Evolutionary conservation across 2,888 invertebrate genomes (phyloP).

Genomic region (Melolontha melolontha): DNA sequence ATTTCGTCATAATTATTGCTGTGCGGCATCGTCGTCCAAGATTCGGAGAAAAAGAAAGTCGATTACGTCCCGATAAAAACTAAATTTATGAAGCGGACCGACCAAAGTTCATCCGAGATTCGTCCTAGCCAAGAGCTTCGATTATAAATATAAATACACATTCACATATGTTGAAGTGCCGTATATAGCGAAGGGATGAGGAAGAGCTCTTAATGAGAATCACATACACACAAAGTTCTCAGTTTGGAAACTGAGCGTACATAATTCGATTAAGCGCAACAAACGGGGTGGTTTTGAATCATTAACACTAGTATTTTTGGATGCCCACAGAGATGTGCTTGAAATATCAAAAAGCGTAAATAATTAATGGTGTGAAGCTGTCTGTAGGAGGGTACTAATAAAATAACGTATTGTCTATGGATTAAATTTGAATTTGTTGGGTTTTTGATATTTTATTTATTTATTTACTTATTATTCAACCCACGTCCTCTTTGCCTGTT

Average conservation of each 20-base stretch:
- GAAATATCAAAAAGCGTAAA: slow-evolving; percentile 29
- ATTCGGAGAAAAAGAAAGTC: slow-evolving; percentile 38
- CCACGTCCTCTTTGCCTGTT: too few species aligned
- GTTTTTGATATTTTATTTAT: background rate
- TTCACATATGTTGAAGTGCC: slow-evolving; percentile 26
- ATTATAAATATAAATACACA: background rate
- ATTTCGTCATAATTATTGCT: slow-evolving; percentile 14
- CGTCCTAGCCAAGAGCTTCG: slow-evolving; percentile 7
- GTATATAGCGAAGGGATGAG: slow-evolving; percentile 24
- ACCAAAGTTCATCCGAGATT: slow-evolving; percentile 12
- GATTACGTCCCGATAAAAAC: slow-evolving; percentile 29
- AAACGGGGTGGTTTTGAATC: slow-evolving; percentile 20
- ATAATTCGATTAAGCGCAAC: slow-evolving; percentile 30
- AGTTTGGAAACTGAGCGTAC: slow-evolving; percentile 25
- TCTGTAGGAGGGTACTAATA: background rate
- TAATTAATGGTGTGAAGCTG: slow-evolving; percentile 32
- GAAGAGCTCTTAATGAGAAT: slow-evolving; percentile 33
- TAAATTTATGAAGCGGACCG: slow-evolving; percentile 26
- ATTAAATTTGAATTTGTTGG: background rate
- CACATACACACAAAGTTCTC: slow-evolving; percentile 22
- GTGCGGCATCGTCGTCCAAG: slow-evolving; percentile 21
- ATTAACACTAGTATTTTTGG: slow-evolving; percentile 22
- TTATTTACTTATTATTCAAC: too few species aligned
- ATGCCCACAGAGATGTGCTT: slow-evolving; percentile 17
- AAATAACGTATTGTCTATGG: background rate